A percentile compares a stretch with the other conserved stretches of the same genome.
These are phyloP conservation scores for Erebia epiphron DNA, from an alignment of 2,888 invertebrate genomes.

Conservation along the genomic window DNA sequence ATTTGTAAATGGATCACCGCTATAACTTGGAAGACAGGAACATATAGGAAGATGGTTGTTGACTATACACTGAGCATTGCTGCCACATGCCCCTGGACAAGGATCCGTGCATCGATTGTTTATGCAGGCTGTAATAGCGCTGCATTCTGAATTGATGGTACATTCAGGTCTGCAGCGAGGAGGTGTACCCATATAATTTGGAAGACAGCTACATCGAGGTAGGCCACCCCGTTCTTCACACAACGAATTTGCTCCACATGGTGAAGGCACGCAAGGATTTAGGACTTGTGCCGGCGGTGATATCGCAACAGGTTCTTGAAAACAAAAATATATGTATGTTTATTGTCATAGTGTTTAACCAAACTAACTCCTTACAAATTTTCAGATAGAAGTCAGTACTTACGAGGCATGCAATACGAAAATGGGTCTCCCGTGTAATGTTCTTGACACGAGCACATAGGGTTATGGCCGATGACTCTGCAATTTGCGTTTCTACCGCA, in stretches of 20 bases:
- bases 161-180: constrained; percentile 90
- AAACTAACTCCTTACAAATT: not conserved
- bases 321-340: not conserved
- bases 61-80: constrained; percentile 88
- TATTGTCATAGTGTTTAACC: not conserved
- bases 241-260: constrained; percentile 90
- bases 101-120: constrained; percentile 89
- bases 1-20: constrained; percentile 88
- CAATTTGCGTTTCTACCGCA: constrained; percentile 92
- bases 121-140: constrained; percentile 86
- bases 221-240: constrained; percentile 86
- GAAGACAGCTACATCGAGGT: constrained; percentile 87
- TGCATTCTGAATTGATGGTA: constrained; percentile 87
- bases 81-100: constrained; percentile 90
- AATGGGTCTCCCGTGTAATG: constrained; percentile 91
- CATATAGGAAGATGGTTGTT: constrained; percentile 88
- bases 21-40: constrained; percentile 85
- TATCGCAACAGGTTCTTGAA: constrained; percentile 61
- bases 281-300: constrained; percentile 51
- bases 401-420: constrained; percentile 80
- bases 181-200: constrained; percentile 89
- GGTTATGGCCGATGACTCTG: constrained; percentile 91
- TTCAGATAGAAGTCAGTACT: constrained; percentile 42
- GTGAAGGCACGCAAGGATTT: constrained; percentile 88
- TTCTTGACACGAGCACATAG: constrained; percentile 89